A percentile compares a stretch with the other conserved stretches of the same genome.
Conservation (phyloP, 23 tunicate species). For the Botrylloides violaceus region DNA sequence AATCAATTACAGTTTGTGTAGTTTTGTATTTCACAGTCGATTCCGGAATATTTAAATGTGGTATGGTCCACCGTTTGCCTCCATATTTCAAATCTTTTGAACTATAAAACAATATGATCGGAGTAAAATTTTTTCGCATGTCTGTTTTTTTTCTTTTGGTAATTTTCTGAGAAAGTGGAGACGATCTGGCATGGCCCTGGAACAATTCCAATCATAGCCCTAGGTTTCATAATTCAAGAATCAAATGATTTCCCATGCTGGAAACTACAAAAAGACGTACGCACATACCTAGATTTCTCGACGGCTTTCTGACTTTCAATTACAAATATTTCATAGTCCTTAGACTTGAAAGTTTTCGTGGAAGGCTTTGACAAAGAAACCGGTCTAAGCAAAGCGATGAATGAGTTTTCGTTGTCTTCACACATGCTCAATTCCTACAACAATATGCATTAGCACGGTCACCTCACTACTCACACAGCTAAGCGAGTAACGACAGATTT, state of each 20-base stretch:
- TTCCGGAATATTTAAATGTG: not conserved
- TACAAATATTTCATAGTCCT: slow-evolving; percentile 22
- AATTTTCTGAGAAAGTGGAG: no score
- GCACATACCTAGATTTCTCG: slow-evolving; percentile 4
- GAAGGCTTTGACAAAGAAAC: slow-evolving; percentile 3
- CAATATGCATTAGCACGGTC: not conserved
- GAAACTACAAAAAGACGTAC: no score
- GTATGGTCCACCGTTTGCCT: slow-evolving; percentile 11
- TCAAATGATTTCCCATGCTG: no score
- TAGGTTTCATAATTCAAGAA: no score
- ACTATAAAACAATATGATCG: no score
- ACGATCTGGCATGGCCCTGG: no score
- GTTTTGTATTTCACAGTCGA: not conserved
- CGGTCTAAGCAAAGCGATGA: slow-evolving; percentile 21
- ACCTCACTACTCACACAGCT: no score
- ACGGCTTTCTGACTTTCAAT: not conserved
- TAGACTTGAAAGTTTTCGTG: slow-evolving; percentile 21
- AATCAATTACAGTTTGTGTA: slow-evolving; percentile 5
- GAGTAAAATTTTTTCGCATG: no score
- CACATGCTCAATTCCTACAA: not conserved
- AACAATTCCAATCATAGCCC: no score
- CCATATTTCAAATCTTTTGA: not conserved
- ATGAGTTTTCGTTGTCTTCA: not conserved
- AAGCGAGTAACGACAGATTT: no score
- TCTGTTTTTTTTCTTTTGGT: no score